These are phyloP conservation scores for Chionomys nivalis DNA, from an alignment of 2,113 vertebrate species.

Conservation along the genomic window DNA sequence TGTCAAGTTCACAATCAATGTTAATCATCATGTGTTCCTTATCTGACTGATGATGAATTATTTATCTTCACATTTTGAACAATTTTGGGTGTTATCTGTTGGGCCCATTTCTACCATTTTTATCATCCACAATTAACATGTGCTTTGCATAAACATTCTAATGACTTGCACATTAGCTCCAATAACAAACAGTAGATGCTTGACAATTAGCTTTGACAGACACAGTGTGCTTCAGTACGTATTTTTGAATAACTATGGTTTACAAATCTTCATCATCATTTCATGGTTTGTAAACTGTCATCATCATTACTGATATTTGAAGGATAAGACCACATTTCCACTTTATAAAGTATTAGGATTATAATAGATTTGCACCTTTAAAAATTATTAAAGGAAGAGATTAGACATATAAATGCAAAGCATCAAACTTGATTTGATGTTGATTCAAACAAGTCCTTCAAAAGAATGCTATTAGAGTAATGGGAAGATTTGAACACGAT, in stretches of 20 bases:
- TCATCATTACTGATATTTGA: background rate
- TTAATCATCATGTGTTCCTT: background rate
- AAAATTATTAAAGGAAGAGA: background rate
- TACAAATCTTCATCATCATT: background rate
- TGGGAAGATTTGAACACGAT: background rate
- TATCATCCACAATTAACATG: background rate
- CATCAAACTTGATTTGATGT: background rate
- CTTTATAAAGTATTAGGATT: background rate
- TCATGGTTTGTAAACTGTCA: background rate
- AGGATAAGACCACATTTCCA: background rate
- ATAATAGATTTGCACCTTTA: background rate
- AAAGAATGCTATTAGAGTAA: background rate
- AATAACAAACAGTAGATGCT: background rate
- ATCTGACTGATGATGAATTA: background rate
- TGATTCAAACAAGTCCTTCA: background rate
- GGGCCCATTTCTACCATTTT: background rate
- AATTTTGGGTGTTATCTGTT: background rate
- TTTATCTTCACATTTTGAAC: conserved; percentile 5
- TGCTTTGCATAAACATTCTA: background rate
- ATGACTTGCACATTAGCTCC: background rate
- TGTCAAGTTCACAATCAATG: background rate
- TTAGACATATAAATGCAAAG: background rate
- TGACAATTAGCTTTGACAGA: background rate
- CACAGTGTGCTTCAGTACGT: background rate
- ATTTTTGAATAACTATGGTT: background rate